Base-by-base conservation (phyloP, 2,113 vertebrate genomes). In the Leptobrachium leishanense region DNA sequence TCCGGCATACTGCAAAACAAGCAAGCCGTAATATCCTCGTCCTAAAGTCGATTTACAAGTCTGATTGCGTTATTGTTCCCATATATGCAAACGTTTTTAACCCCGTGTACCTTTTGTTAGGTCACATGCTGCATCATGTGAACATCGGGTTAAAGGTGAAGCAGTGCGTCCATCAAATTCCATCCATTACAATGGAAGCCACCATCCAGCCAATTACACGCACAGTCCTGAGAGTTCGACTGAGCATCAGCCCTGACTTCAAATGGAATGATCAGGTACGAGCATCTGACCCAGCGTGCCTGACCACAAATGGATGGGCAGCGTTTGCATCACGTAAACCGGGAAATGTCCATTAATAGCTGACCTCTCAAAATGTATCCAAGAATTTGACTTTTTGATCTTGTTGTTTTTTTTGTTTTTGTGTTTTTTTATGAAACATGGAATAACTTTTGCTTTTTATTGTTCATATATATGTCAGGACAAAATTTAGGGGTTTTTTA, bases 41-140 rank as follows among this genome's bases (percentile, higher is more conserved):
- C 80, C 81, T 70, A 87, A 88, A 87, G 76, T 79, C 76, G 77
- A 71, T 89, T 90, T 91, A 86, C 88, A 91, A 92, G 85, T 90
- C 68, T 41, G 81, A 88, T 81, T 84, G 76, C 87, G 68, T 83
- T 82, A 74, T 82, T 88, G 86, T 86, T 85, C 77, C 73, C 82
- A 50, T 84, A 85, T 87, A 87, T 84, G 83, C 72, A 80, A 76
- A 89, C 87, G 84, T 68, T 39, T 87, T 84, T 85, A 78, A 83
- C 81, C 84, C 84, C 1, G 82, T 90, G 79, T 89, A 92, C 90
- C 88, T 78, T 84, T 83, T n/a, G 88, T 55, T 84, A 99, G 98
- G 97, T 91, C 97, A 99, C 91, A 98, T 99, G 94, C 87, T 99
- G 82, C 96, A 97, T 88, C 98, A 99, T 82, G 95, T 99, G 86